Evolutionary conservation across 2,888 invertebrate species (phyloP), one percentile per base, ranked within the genome.

Genomic region (Temnothorax ravouxi): DNA sequence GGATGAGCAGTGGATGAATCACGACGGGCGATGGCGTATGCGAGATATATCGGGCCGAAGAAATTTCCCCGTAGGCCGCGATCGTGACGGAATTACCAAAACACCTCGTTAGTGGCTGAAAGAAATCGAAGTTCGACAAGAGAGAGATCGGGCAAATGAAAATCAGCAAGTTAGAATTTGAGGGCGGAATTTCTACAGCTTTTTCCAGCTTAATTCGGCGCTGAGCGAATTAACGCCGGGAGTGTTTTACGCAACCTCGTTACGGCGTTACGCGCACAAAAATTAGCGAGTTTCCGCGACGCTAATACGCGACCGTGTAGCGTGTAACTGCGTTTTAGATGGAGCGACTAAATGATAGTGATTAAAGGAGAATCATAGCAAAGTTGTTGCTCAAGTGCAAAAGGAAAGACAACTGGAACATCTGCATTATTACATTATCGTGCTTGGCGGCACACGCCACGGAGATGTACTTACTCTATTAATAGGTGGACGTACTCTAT

Each of bases 401-500:
- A 34, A 29, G 15, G 34, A 38, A 66, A 56, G 62, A 29, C 11
- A 18, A 34, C 1, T 8, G 50, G 50, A 34, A 64, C 41, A 80
- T 84, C 76, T 64, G 52, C 80, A 69, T 86, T 85, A 87, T 88
- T 62, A 66, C 61, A 86, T 86, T 88, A 88, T 83, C 84, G 72
- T 61, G 84, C 61, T 82, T 61, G 74, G 67, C 18, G 84, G 88
- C 86, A 84, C 84, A 86, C 85, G 88, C 88, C 77, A 81, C 82
- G 85, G 85, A 76, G 52, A 77, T 84, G 74, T 38, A 84, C 86
- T 52, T 84, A 52, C 87, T 86, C 91, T 92, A 92, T 92, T 92
- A 92, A 92, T 92, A 91, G 91, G 88, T 90, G 84, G 89, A 88
- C 92, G 87, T 71, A 86, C 86, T 92, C 89, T 92, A 92, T 92